Conservation (phyloP, 2,113 vertebrate genomes). For the Pandion haliaetus region DNA sequence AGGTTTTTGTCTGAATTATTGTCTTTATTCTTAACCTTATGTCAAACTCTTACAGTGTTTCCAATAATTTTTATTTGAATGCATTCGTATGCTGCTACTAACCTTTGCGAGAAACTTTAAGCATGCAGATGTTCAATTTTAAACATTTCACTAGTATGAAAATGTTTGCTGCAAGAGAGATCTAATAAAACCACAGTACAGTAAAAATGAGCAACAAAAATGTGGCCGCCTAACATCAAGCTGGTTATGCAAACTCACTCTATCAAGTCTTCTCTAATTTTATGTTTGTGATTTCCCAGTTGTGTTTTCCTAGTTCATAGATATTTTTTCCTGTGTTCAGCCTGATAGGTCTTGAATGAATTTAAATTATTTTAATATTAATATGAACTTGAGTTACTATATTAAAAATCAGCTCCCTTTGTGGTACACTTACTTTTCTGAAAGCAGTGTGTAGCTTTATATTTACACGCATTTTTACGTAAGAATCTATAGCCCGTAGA, state of each 20-base stretch:
- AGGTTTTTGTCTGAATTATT: slow-evolving; percentile 82
- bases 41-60: slow-evolving; percentile 60
- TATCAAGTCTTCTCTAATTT: slow-evolving; percentile 67
- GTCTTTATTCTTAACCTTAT: slow-evolving; percentile 69
- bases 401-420: not conserved
- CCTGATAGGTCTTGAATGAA: not conserved
- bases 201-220: slow-evolving; percentile 29
- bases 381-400: not conserved
- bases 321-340: not conserved
- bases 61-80: slow-evolving; percentile 62
- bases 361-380: not conserved
- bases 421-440: not conserved
- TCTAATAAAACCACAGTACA: slow-evolving; percentile 28
- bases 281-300: slow-evolving; percentile 80
- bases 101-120: slow-evolving; percentile 64
- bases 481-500: not conserved
- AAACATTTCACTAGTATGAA: slow-evolving; percentile 11
- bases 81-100: slow-evolving; percentile 72
- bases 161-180: slow-evolving; percentile 35
- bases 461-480: not conserved
- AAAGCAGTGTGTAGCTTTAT: not conserved
- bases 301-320: not conserved
- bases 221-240: slow-evolving; percentile 71
- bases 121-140: slow-evolving; percentile 65
- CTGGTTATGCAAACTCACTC: slow-evolving; percentile 71